These are phyloP conservation scores for Lindbergichthys nudifrons DNA, from an alignment of 2,797 vertebrate genomes.

Conservation along the genomic window DNA sequence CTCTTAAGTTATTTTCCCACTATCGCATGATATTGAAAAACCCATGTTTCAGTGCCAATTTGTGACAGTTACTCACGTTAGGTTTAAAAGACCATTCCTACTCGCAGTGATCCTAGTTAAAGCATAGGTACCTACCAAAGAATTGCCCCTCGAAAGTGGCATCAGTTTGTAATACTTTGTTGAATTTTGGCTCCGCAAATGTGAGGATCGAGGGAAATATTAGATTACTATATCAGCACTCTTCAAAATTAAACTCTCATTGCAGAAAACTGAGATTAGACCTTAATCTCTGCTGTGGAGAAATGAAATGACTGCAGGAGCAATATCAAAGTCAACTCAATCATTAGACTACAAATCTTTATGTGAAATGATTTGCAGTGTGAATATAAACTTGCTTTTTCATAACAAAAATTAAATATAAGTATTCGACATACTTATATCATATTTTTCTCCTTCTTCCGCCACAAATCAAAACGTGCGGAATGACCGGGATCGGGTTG, in stretches of 20 bases:
- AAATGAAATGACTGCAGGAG: neutral
- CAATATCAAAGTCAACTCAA: neutral
- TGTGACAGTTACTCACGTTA: neutral
- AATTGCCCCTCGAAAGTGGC: neutral
- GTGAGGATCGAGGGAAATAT: neutral
- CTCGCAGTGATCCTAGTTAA: neutral
- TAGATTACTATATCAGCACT: neutral
- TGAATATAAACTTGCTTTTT: neutral
- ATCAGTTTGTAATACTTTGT: neutral
- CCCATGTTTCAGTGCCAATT: constrained; percentile 2
- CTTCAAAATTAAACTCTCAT: neutral
- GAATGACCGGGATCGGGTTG: too few species aligned
- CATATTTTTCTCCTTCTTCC: too few species aligned
- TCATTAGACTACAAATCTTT: neutral
- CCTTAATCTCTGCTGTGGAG: neutral
- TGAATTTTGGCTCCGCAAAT: neutral
- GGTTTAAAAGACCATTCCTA: neutral
- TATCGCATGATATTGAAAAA: neutral
- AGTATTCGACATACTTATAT: too few species aligned
- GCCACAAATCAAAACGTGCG: too few species aligned
- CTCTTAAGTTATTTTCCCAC: neutral
- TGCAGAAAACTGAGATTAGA: neutral
- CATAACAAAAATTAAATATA: neutral
- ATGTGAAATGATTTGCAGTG: neutral
- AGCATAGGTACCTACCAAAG: neutral